A percentile compares a stretch with the other conserved stretches of the same genome.
These are phyloP conservation scores for Schizopygopsis pylzovi DNA, from an alignment of 2,797 vertebrate genomes.

Conservation along the genomic window DNA sequence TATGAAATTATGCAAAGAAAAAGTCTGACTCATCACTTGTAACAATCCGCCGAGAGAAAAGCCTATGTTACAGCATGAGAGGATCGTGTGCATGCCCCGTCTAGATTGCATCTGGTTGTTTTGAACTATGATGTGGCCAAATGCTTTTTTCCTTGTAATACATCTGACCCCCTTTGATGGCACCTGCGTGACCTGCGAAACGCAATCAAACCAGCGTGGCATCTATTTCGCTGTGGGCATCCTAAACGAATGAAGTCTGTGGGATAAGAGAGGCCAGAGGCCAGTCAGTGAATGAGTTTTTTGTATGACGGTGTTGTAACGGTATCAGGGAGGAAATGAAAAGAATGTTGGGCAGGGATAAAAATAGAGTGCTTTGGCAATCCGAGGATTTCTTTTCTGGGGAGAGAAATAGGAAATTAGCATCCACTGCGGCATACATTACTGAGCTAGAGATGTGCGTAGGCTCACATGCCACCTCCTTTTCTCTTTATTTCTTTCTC, in stretches of 20 bases:
- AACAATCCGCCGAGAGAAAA: background rate
- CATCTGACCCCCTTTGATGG: background rate
- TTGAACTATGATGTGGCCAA: slow-evolving; percentile 11
- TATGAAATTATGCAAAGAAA: slow-evolving; percentile 25
- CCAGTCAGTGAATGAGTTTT: slow-evolving; percentile 55
- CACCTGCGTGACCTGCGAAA: slow-evolving; percentile 25
- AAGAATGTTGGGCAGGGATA: slow-evolving; percentile 71
- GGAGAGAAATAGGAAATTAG: slow-evolving; percentile 78
- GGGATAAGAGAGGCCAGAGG: slow-evolving; percentile 22
- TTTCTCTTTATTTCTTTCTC: slow-evolving; percentile 32
- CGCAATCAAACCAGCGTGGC: background rate
- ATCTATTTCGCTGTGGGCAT: slow-evolving; percentile 5
- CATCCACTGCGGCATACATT: slow-evolving; percentile 75
- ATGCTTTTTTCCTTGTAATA: slow-evolving; percentile 34
- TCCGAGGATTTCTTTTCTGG: slow-evolving; percentile 74
- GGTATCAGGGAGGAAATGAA: slow-evolving; percentile 70
- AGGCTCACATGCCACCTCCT: slow-evolving; percentile 27
- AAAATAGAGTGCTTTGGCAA: slow-evolving; percentile 76
- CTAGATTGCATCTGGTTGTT: slow-evolving; percentile 35
- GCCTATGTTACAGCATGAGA: background rate
- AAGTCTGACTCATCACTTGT: slow-evolving; percentile 23
- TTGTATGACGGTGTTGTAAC: slow-evolving; percentile 67
- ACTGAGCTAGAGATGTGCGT: slow-evolving; percentile 52
- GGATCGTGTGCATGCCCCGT: background rate
- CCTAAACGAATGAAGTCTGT: slow-evolving; percentile 25